Conservation (phyloP, 2,113 vertebrate genomes). For the Hippoglossus stenolepis region DNA sequence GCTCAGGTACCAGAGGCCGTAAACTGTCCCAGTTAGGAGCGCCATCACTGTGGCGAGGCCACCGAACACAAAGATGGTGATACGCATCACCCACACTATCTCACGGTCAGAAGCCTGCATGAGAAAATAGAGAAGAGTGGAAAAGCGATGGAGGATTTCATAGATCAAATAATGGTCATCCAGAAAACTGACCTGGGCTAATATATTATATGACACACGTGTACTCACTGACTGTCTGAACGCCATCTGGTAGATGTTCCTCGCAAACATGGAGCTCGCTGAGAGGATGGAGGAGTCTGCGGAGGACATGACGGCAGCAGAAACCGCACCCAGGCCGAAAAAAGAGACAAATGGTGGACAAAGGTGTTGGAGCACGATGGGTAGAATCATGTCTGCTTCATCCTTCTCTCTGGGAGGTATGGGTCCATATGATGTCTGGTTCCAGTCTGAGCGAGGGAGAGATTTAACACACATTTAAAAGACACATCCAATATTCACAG, state of each 20-base stretch:
- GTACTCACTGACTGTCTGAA: conserved; percentile 94
- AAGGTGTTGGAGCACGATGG: conserved; percentile 95
- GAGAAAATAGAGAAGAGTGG: conserved; percentile 31
- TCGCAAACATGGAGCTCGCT: conserved; percentile 98
- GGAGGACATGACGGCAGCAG: conserved; percentile 98
- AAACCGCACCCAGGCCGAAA: conserved; percentile 95
- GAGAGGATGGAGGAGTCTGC: conserved; percentile 98
- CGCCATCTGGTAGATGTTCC: conserved; percentile 97
- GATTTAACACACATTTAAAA: not conserved
- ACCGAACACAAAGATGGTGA: conserved; percentile 95
- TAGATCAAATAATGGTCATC: too few species aligned
- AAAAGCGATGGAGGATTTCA: not conserved
- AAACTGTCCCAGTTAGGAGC: conserved; percentile 92
- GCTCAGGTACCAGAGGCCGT: conserved; percentile 98
- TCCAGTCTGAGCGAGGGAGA: conserved; percentile 88
- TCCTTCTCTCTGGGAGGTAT: conserved; percentile 86
- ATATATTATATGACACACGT: not conserved
- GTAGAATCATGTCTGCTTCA: conserved; percentile 96
- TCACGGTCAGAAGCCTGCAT: conserved; percentile 93
- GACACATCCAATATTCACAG: not conserved
- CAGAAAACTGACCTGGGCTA: too few species aligned
- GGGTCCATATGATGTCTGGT: conserved; percentile 89
- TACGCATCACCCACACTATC: conserved; percentile 97
- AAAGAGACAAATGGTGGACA: conserved; percentile 95
- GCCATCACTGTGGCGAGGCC: conserved; percentile 96